Base-by-base conservation (phyloP, 2,113 vertebrate genomes). In the Isichthys henryi region DNA sequence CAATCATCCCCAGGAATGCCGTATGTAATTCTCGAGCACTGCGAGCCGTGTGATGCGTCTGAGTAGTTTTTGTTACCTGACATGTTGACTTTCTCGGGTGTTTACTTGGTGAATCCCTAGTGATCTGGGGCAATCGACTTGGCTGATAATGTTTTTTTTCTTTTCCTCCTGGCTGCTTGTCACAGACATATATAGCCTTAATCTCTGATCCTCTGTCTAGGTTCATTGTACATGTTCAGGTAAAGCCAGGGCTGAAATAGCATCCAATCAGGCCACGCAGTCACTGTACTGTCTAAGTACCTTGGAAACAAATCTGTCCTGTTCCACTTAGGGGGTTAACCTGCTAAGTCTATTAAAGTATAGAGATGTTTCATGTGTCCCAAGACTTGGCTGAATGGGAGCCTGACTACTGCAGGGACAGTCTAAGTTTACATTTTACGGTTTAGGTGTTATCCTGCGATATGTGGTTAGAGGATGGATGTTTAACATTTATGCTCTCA, bases 151-250 rank as follows among this genome's bases (percentile, higher is more conserved):
- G 23, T 27, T 70, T 4, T 31, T 70, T 66, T 66, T 39, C 2
- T 66, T 11, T 13, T 0, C n/a, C 62, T 43, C 31, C 74, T 19
- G 83, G 43, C 83, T 86, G n/a, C 21, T n/a, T 13, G 11, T 27
- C 88, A 93, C 94, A 92, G 90, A 46, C 9, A 88, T 45, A 88
- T 46, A 62, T 23, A 39, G 19, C 56, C 1, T 1, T 93, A 95
- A 95, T 95, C 94, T 82, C 45, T 19, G 70, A 48, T 89, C 70
- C 70, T 6, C 50, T 43, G 49, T 53, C 88, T 49, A 17, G 27
- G 50, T 48, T 89, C 35, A 46, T 39, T 77, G 23, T 15, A 19
- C 43, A 52, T 48, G 45, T 62, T 31, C 23, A 83, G 50, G 31
- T 39, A 83, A 53, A 82, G n/a, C 52, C n/a, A 17, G 21, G 19